A percentile compares a stretch with the other conserved stretches of the same genome.
These are phyloP conservation scores for Dasypolia templi DNA, from an alignment of 2,888 invertebrate species.

Conservation along the genomic window DNA sequence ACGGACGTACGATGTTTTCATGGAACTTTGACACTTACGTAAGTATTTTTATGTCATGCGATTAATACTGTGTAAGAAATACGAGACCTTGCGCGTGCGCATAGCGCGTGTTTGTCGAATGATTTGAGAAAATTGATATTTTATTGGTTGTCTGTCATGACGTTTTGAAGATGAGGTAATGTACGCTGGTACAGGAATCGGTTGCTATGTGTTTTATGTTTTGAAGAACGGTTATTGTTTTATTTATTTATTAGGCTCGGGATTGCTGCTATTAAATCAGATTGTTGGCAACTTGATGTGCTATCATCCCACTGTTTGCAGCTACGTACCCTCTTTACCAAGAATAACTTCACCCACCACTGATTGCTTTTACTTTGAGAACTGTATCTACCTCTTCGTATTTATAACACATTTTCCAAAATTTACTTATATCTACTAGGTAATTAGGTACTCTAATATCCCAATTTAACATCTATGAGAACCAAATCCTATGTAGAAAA, in stretches of 20 bases:
- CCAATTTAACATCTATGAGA: neutral
- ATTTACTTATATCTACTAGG: neutral
- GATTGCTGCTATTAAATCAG: neutral
- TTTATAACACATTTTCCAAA: neutral
- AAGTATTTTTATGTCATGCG: constrained; percentile 75
- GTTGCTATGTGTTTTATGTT: neutral
- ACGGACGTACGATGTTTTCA: constrained; percentile 59
- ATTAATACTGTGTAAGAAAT: constrained; percentile 70
- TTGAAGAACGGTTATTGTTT: neutral
- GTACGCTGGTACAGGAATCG: neutral
- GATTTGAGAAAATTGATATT: constrained; percentile 67
- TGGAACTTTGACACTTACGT: constrained; percentile 81
- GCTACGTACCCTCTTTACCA: neutral
- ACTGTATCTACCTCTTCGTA: neutral
- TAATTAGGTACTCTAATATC: neutral
- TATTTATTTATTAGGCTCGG: no score
- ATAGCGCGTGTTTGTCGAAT: constrained; percentile 49
- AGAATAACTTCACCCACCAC: neutral
- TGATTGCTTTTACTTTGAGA: neutral
- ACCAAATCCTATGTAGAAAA: neutral
- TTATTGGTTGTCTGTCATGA: constrained; percentile 44
- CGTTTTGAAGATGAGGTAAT: constrained; percentile 18
- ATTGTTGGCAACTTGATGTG: neutral
- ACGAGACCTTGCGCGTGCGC: constrained; percentile 63
- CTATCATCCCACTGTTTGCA: neutral